phyloP scores from a whole-genome alignment of 2,888 invertebrate species.

The Drosophila testacea region DNA sequence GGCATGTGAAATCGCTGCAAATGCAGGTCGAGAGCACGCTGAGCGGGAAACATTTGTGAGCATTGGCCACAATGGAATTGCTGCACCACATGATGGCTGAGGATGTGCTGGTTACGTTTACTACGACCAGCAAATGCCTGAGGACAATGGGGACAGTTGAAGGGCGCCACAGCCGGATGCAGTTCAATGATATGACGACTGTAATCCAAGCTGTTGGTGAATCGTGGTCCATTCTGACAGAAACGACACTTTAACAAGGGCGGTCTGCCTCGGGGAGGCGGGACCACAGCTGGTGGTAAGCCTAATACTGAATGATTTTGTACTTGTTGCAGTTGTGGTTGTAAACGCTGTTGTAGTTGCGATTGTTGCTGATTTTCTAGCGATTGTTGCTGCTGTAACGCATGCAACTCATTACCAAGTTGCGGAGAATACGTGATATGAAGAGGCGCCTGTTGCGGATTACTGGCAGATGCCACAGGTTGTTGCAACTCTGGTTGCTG shows the following conservation, averaged over 20 bases:
- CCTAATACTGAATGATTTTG: conserved; percentile 66
- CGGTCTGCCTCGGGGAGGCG: conserved; percentile 43
- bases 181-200: conserved; percentile 81
- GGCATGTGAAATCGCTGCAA: conserved; percentile 79
- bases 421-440: conserved; percentile 50
- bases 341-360: conserved; percentile 29
- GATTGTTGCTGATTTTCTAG: conserved; percentile 21
- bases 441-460: conserved; percentile 70
- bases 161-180: conserved; percentile 79
- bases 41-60: conserved; percentile 77
- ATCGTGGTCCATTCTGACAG: conserved; percentile 82
- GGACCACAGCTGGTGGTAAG: conserved; percentile 22
- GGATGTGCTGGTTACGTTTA: conserved; percentile 79
- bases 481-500: conserved; percentile 64
- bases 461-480: conserved; percentile 71
- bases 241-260: conserved; percentile 77
- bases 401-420: conserved; percentile 45
- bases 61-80: conserved; percentile 82
- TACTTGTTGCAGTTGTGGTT: conserved; percentile 46
- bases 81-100: conserved; percentile 71
- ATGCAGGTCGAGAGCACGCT: conserved; percentile 79
- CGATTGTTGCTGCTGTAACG: conserved; percentile 32
- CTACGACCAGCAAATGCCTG: conserved; percentile 70
- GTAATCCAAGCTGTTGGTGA: conserved; percentile 79
- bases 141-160: conserved; percentile 80